Evolutionary conservation across 1,140 invertebrate species (phyloP).

Genomic region (Aphelinus certus): DNA sequence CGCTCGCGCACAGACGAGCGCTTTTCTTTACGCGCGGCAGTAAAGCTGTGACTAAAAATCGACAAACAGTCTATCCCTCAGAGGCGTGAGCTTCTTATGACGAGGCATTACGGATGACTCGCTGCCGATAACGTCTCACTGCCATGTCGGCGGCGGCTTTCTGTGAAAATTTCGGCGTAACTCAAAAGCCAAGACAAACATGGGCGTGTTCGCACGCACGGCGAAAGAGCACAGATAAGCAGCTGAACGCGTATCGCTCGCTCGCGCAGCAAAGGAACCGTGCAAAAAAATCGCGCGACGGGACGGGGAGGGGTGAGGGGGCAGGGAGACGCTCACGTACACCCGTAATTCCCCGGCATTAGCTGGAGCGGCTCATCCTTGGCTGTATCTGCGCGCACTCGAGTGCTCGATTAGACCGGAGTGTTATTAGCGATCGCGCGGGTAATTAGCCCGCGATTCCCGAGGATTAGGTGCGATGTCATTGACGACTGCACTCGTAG

Average conservation of each 20-base stretch:
- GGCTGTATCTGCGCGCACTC: not conserved
- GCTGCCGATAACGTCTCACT: not conserved
- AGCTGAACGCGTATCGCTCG: constrained; percentile 39
- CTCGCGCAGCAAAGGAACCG: not conserved
- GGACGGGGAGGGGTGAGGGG: constrained; percentile 30
- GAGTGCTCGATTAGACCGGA: constrained; percentile 1
- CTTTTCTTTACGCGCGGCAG: constrained; percentile 49
- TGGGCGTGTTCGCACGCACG: constrained; percentile 58
- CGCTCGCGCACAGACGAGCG: constrained; percentile 40
- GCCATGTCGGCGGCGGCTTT: constrained; percentile 40
- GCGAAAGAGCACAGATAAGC: constrained; percentile 34
- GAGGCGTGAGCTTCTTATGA: constrained; percentile 37
- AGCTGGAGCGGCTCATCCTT: constrained; percentile 2
- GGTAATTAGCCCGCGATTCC: constrained; percentile 20
- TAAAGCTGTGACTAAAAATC: constrained; percentile 58
- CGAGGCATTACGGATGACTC: constrained; percentile 50
- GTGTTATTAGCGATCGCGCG: constrained; percentile 4
- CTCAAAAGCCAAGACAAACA: constrained; percentile 64
- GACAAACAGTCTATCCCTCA: constrained; percentile 58
- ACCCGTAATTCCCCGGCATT: constrained; percentile 33
- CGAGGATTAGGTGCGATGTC: constrained; percentile 12
- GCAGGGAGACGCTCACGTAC: constrained; percentile 38
- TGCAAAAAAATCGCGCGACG: not conserved
- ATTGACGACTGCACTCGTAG: not conserved
- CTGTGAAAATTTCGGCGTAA: constrained; percentile 63